A percentile compares a stretch with the other conserved stretches of the same genome.
These are phyloP conservation scores for Hermaeophaga mercurialis DNA, from an alignment of 2,888 invertebrate genomes.

Conservation along the genomic window DNA sequence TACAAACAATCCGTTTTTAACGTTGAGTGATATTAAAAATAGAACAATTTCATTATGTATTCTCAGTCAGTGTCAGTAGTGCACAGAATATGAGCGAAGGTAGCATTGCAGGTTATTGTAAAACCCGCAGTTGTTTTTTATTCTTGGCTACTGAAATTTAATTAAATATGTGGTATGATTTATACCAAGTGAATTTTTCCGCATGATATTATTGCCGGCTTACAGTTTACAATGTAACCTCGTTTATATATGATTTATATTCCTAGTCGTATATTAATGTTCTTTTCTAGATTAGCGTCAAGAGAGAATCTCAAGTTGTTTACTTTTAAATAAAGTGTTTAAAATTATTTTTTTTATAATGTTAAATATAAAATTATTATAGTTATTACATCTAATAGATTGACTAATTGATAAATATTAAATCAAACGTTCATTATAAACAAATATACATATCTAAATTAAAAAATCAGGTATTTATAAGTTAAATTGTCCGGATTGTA, in stretches of 20 bases:
- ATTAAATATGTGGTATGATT: slow-evolving; percentile 25
- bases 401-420: too few relatives aligned
- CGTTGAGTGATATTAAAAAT: slow-evolving; percentile 18
- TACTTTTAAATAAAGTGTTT: too few relatives aligned
- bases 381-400: too few relatives aligned
- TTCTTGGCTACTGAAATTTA: slow-evolving; percentile 24
- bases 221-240: not conserved
- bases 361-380: too few relatives aligned
- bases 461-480: too few relatives aligned
- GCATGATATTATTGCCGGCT: slow-evolving; percentile 6
- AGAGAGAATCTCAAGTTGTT: too few relatives aligned
- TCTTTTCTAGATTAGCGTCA: not conserved
- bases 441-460: too few relatives aligned
- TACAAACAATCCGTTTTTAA: too few relatives aligned
- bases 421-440: too few relatives aligned
- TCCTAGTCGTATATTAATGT: not conserved
- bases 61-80: slow-evolving; percentile 10
- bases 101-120: slow-evolving; percentile 7
- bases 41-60: slow-evolving; percentile 17
- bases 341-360: too few relatives aligned
- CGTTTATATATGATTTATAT: not conserved
- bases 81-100: slow-evolving; percentile 9
- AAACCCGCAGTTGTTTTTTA: slow-evolving; percentile 11
- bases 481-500: too few relatives aligned
- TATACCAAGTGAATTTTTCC: slow-evolving; percentile 13